Conservation (phyloP, 2,797 vertebrate genomes). For the Neoniphon sammara region DNA sequence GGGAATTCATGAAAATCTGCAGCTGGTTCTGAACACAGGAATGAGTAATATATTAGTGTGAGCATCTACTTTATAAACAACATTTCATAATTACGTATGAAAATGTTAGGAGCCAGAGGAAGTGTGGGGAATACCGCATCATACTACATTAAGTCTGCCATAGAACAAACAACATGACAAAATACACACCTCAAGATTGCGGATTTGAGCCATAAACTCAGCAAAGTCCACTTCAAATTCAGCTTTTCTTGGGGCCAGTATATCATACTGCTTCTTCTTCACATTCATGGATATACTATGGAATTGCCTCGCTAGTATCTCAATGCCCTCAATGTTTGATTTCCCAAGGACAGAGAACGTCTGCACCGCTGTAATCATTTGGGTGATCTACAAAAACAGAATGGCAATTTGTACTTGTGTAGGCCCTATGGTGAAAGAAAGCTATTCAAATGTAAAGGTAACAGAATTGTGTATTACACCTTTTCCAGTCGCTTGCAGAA, state of each 20-base stretch:
- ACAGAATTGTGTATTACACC: conserved; percentile 62
- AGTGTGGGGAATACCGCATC: background rate
- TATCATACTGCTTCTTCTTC: conserved; percentile 84
- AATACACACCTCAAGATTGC: conserved; percentile 81
- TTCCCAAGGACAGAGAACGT: conserved; percentile 78
- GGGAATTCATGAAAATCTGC: conserved; percentile 82
- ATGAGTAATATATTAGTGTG: background rate
- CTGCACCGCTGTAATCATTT: conserved; percentile 83
- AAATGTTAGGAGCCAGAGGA: background rate
- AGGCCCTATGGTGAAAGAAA: background rate
- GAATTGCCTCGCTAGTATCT: conserved; percentile 83
- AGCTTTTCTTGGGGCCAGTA: conserved; percentile 80
- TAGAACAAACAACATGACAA: background rate
- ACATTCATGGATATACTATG: conserved; percentile 79
- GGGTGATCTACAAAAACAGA: conserved; percentile 83
- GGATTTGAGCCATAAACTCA: conserved; percentile 82
- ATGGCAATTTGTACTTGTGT: background rate
- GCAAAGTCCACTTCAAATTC: conserved; percentile 86
- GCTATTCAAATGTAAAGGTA: background rate
- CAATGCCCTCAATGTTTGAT: conserved; percentile 87
- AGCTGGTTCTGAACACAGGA: conserved; percentile 79
- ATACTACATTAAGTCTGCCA: background rate
- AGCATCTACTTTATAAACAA: conserved; percentile 2
- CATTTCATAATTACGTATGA: background rate
- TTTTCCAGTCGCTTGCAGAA: conserved; percentile 87